Conservation (phyloP, 2,113 vertebrate species). For the Myotis davidii region DNA sequence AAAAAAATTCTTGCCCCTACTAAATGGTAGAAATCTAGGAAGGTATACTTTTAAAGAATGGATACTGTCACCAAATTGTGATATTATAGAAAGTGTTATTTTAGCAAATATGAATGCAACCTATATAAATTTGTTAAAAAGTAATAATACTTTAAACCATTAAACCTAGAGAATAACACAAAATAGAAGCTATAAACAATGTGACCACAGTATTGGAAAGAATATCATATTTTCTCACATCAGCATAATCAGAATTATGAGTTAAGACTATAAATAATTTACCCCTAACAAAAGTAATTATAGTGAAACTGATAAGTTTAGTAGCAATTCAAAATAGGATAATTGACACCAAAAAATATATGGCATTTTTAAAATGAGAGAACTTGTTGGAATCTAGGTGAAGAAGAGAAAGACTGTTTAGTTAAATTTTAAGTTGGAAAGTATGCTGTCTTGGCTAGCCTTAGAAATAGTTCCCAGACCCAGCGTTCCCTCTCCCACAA, state of each 20-base stretch:
- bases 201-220: neutral
- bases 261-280: conserved; percentile 50
- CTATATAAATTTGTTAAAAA: neutral
- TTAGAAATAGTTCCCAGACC: neutral
- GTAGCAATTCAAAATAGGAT: conserved; percentile 19
- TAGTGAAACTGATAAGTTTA: conserved; percentile 56
- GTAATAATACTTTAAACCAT: neutral
- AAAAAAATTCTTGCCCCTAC: neutral
- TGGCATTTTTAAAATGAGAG: conserved; percentile 49
- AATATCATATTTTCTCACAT: conserved; percentile 23
- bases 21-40: neutral
- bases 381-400: neutral
- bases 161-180: conserved; percentile 10
- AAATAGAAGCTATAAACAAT: conserved; percentile 30
- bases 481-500: too few species aligned
- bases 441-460: neutral
- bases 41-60: neutral
- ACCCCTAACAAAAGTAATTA: conserved; percentile 49
- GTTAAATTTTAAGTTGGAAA: conserved; percentile 42
- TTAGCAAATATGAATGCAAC: neutral
- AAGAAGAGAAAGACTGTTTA: conserved; percentile 46
- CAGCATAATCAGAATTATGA: conserved; percentile 45
- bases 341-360: conserved; percentile 48
- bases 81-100: neutral
- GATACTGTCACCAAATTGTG: neutral